Evolutionary conservation across 2,113 vertebrate genomes (phyloP).

Genomic region (Chelonoidis abingdonii): DNA sequence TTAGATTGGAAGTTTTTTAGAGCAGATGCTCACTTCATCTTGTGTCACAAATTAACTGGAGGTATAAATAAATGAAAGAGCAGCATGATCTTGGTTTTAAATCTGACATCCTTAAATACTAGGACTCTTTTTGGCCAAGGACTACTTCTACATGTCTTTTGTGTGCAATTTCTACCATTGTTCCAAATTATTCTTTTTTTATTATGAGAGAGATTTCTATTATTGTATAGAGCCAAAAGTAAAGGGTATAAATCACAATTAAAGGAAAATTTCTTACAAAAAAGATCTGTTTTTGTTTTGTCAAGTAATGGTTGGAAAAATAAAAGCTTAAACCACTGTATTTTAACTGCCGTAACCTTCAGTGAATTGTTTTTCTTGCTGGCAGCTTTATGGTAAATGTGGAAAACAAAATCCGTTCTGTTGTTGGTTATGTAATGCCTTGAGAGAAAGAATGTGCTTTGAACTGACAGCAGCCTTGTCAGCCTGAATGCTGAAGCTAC

Average conservation of each 20-base stretch:
- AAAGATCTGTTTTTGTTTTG: neutral
- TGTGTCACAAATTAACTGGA: neutral
- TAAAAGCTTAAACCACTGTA: neutral
- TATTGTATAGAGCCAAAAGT: neutral
- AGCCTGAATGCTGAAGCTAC: constrained; percentile 59
- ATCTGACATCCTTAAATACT: neutral
- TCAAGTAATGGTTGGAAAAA: neutral
- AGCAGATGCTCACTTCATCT: neutral
- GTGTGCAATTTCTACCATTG: neutral
- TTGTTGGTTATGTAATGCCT: constrained; percentile 62
- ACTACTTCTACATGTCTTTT: neutral
- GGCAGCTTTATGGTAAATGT: constrained; percentile 25
- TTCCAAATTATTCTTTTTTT: neutral
- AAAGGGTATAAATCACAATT: neutral
- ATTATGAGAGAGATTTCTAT: neutral
- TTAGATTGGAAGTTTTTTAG: neutral
- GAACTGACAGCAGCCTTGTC: constrained; percentile 65
- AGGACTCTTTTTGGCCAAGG: neutral
- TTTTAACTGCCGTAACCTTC: constrained; percentile 1
- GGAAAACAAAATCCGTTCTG: constrained; percentile 47
- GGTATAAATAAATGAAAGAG: neutral
- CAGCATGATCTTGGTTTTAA: neutral
- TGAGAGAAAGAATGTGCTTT: constrained; percentile 51
- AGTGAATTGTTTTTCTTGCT: neutral
- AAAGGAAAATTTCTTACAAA: neutral